Conservation (phyloP, 2,797 vertebrate genomes). For the Catamblyrhynchus diadema region DNA sequence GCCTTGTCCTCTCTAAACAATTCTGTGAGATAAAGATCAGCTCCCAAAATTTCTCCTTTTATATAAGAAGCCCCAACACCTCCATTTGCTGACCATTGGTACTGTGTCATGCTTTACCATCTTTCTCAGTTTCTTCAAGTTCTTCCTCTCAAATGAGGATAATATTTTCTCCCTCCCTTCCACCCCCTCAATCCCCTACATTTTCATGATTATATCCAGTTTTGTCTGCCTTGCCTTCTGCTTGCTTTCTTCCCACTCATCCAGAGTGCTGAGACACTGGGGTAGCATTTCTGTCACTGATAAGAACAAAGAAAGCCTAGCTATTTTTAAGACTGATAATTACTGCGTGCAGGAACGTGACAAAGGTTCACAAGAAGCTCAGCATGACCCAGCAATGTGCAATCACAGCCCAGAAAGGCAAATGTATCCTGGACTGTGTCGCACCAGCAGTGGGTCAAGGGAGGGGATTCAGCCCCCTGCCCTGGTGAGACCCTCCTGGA, state of each 20-base stretch:
- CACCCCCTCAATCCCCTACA: fast-evolving
- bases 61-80: not conserved
- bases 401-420: not conserved
- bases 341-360: not conserved
- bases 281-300: fast-evolving
- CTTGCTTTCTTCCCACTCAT: not conserved
- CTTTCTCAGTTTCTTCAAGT: not conserved
- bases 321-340: not conserved
- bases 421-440: fast-evolving
- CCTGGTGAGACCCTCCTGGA: not conserved
- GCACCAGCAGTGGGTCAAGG: not conserved
- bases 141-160: not conserved
- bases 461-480: not conserved
- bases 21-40: not conserved
- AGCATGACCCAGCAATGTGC: not conserved
- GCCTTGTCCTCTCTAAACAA: not conserved
- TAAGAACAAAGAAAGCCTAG: fast-evolving
- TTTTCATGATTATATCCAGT: not conserved
- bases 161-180: not conserved
- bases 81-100: not conserved
- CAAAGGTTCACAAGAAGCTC: not conserved
- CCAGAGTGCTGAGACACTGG: not conserved
- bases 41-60: not conserved
- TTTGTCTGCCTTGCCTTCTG: not conserved
- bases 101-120: no score